phyloP scores from a whole-genome alignment of 1,140 invertebrate genomes.

The Lepidurus arcticus region DNA sequence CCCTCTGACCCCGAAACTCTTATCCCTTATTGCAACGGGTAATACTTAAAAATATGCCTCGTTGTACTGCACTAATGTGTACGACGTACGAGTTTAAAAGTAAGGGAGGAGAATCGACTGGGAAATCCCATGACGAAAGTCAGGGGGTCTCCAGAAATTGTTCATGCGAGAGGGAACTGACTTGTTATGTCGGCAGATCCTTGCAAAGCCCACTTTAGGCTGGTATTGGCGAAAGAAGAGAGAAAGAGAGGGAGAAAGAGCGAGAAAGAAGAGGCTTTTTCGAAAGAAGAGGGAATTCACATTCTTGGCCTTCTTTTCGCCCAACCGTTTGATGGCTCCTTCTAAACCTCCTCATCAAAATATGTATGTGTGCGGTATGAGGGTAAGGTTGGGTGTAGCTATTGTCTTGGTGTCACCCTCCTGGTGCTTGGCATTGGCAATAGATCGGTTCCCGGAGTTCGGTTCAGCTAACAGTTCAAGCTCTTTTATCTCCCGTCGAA shows the following conservation, averaged over 20 bases:
- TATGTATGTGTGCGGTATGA: conserved; percentile 21
- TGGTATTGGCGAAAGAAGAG: not conserved
- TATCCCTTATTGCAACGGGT: too few relatives aligned
- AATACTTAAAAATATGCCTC: too few relatives aligned
- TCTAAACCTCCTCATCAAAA: conserved; percentile 15
- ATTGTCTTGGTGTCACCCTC: conserved; percentile 17
- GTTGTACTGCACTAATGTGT: not conserved
- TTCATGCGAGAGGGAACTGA: not conserved
- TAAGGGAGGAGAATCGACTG: too few relatives aligned
- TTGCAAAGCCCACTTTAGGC: not conserved
- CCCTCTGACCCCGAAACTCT: too few relatives aligned
- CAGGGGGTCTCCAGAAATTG: not conserved
- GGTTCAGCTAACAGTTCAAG: too few relatives aligned
- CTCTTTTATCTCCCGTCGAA: too few relatives aligned
- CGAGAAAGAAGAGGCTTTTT: not conserved
- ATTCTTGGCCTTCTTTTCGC: not conserved
- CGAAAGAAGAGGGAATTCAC: not conserved
- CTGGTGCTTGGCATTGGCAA: conserved; percentile 17
- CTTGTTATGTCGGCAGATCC: not conserved
- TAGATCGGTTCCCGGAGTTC: conserved; percentile 7
- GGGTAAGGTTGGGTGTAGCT: not conserved
- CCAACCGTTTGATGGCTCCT: not conserved
- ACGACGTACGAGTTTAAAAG: not conserved
- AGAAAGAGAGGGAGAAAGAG: not conserved
- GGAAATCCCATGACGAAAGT: not conserved